A percentile compares a stretch with the other conserved stretches of the same genome.
These are phyloP conservation scores for Rutpela maculata DNA, from an alignment of 2,888 invertebrate genomes.

Conservation along the genomic window DNA sequence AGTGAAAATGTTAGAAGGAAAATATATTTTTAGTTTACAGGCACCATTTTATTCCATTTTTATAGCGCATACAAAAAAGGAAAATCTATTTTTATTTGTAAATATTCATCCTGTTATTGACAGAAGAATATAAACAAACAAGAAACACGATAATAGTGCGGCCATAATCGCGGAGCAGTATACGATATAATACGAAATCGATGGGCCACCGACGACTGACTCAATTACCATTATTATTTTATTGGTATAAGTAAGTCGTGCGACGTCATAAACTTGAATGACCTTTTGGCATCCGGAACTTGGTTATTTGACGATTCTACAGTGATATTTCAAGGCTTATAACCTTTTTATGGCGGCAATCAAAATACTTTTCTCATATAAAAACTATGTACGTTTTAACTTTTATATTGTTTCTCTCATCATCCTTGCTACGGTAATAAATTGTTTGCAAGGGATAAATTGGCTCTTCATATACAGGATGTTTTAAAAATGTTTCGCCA, in stretches of 20 bases:
- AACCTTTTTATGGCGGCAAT: slow-evolving; percentile 37
- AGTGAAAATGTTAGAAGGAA: background rate
- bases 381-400: slow-evolving; percentile 22
- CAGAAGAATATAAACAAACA: slow-evolving; percentile 49
- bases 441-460: background rate
- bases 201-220: slow-evolving; percentile 47
- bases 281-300: slow-evolving; percentile 52
- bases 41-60: background rate
- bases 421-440: background rate
- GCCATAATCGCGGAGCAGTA: slow-evolving; percentile 48
- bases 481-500: too few relatives aligned
- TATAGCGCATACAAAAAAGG: slow-evolving; percentile 25
- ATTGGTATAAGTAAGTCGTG: slow-evolving; percentile 58
- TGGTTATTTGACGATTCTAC: slow-evolving; percentile 52
- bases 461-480: background rate
- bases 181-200: slow-evolving; percentile 51
- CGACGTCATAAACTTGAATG: slow-evolving; percentile 57
- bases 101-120: slow-evolving; percentile 35
- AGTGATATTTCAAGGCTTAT: slow-evolving; percentile 49
- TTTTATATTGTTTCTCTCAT: background rate
- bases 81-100: slow-evolving; percentile 39
- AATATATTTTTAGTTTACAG: background rate
- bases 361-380: slow-evolving; percentile 21
- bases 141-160: slow-evolving; percentile 49
- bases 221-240: slow-evolving; percentile 61